Percentiles rank a stretch among this genome's conserved stretches.
phyloP scores from a whole-genome alignment of 2,888 invertebrate genomes.

The Malacosoma neustria region DNA sequence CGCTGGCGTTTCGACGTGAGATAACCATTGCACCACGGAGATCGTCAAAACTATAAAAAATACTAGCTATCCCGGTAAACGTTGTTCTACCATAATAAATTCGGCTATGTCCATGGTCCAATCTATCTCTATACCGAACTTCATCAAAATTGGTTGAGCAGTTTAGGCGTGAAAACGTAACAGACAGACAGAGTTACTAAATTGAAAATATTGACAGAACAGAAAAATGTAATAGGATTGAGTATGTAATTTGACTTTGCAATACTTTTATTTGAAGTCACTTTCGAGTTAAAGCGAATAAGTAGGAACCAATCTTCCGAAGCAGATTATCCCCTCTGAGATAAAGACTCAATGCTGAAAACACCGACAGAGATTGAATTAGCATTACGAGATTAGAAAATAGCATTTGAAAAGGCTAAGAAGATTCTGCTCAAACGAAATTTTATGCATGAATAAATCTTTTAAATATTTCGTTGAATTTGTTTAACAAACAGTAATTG shows the following conservation, averaged over 20 bases:
- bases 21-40: too few relatives aligned
- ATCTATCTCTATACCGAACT: too few relatives aligned
- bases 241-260: too few relatives aligned
- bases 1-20: too few relatives aligned
- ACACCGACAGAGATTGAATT: conserved; percentile 47
- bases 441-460: not conserved
- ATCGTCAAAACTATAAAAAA: too few relatives aligned
- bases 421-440: conserved; percentile 10
- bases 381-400: conserved; percentile 47
- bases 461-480: not conserved
- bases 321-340: conserved; percentile 40
- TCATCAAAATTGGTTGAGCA: not conserved
- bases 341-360: conserved; percentile 35
- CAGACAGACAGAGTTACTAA: not conserved
- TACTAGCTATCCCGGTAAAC: too few relatives aligned
- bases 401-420: conserved; percentile 21
- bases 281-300: not conserved
- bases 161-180: not conserved
- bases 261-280: not conserved
- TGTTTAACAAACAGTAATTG: not conserved
- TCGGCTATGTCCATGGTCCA: too few relatives aligned
- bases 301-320: conserved; percentile 40
- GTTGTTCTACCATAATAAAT: too few relatives aligned
- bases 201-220: too few relatives aligned
- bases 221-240: too few relatives aligned